Percentiles rank a stretch among this genome's conserved stretches.
phyloP scores from a whole-genome alignment of 2,888 invertebrate genomes.

The Drosophila maculinotata region DNA sequence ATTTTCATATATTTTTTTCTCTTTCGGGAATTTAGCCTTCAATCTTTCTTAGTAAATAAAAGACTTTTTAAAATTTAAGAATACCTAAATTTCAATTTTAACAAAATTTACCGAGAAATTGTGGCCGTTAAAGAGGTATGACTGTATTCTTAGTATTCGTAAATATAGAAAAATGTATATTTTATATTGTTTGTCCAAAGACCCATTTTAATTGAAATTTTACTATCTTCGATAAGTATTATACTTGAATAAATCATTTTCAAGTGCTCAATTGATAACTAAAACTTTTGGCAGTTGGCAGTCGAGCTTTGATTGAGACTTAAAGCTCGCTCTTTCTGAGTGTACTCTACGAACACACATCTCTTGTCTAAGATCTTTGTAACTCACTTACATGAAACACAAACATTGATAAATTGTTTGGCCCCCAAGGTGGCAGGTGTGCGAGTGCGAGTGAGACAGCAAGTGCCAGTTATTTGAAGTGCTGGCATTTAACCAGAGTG shows the following conservation, averaged over 20 bases:
- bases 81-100: conserved; percentile 2
- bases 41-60: not conserved
- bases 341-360: not conserved
- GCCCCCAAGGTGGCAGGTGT: conserved; percentile 9
- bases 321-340: not conserved
- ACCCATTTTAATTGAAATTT: not conserved
- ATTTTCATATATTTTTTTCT: conserved; percentile 11
- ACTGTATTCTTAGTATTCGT: conserved; percentile 4
- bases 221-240: not conserved
- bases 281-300: too few relatives aligned
- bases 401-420: conserved; percentile 20
- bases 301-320: not conserved
- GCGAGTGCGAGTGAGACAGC: not conserved
- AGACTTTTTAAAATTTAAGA: not conserved
- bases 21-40: not conserved
- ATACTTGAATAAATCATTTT: conserved; percentile 1
- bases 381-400: conserved; percentile 1
- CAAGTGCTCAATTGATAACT: conserved; percentile 1
- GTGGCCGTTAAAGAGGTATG: conserved; percentile 9
- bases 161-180: not conserved
- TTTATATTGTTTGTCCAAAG: too few relatives aligned
- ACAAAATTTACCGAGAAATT: not conserved
- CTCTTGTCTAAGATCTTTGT: conserved; percentile 11
- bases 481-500: conserved; percentile 8
- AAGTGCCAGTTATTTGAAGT: conserved; percentile 5